Evolutionary conservation across 2,113 vertebrate species (phyloP), one percentile per base, ranked within the genome.

Genomic region (Tauraco erythrolophus): DNA sequence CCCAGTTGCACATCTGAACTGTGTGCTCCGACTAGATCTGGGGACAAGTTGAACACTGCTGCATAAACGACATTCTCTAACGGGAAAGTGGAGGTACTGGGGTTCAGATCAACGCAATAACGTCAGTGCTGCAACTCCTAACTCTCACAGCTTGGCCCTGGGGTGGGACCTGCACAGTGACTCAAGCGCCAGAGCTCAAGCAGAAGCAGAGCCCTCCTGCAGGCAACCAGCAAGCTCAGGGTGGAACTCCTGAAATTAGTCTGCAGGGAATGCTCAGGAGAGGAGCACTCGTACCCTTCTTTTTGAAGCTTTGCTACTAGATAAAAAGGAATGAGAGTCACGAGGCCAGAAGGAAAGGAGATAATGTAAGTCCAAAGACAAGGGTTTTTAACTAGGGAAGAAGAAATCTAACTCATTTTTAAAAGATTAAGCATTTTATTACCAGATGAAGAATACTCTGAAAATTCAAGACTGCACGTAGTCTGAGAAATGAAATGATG

Each of bases 101-200:
- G 17, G 64, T 19, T 84, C 83, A 80, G 35, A 70, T 50, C 21
- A 39, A 77, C 1, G 8, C 65, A 71, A 35, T 16, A 88, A 68
- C 45, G 19, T 61, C 68, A 27, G 31, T 31, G n/a, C 33, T 50
- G n/a, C 10, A 60, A 35, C 19, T 56, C 50, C 25, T n/a, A 54
- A 57, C 11, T 37, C 21, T 9, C 19, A 37, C 0, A 7, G 19
- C n/a, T 54, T 57, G 77, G 61, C 35, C 11, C 50, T 9, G 31
- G 23, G 37, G 14, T 43, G n/a, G 17, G 57, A 61, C 18, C 22
- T 48, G 30, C 23, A 50, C 61, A 0, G 0, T 6, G 35, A 56
- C 33, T 46, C 0, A 0, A 76, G 25, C 0, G 0, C 19, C 31
- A 54, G 66, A 80, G 58, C 66, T 46, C 64, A 39, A 50, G 43